These are phyloP conservation scores for Festucalex cinctus DNA, from an alignment of 2,113 vertebrate genomes.

Conservation along the genomic window DNA sequence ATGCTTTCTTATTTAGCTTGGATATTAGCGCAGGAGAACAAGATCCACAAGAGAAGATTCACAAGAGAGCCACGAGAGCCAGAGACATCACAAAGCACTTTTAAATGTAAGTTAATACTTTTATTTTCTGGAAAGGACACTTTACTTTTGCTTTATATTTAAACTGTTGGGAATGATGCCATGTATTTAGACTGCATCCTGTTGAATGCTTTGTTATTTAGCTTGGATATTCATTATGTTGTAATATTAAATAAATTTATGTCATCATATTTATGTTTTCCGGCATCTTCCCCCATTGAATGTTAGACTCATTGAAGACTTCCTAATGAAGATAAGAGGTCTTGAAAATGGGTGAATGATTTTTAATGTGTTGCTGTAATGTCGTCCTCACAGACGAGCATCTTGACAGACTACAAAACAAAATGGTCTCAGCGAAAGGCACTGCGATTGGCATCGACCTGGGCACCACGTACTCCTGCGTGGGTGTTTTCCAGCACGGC, in stretches of 20 bases:
- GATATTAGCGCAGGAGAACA: not conserved
- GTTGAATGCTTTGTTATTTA: not conserved
- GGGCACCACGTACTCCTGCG: slow-evolving; percentile 72
- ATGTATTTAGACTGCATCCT: not conserved
- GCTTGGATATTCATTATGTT: not conserved
- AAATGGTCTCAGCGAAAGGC: not conserved
- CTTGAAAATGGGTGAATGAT: not conserved
- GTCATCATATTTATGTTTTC: no score
- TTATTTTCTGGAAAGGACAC: not conserved
- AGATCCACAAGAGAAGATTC: not conserved
- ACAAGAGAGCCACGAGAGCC: not conserved
- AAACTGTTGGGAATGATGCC: not conserved
- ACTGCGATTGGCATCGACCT: slow-evolving; percentile 48
- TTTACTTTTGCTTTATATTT: not conserved
- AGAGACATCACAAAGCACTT: not conserved
- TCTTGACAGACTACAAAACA: not conserved
- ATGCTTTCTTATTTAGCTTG: not conserved
- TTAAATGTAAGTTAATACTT: not conserved
- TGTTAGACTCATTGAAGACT: no score
- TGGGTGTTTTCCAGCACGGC: slow-evolving; percentile 88
- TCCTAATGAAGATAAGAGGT: no score
- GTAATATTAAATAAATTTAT: no score
- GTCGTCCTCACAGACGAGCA: not conserved
- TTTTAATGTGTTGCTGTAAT: not conserved
- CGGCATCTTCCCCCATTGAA: no score